Evolutionary conservation across 1,140 invertebrate species (phyloP).

Genomic region (Tyrophagus putrescentiae): DNA sequence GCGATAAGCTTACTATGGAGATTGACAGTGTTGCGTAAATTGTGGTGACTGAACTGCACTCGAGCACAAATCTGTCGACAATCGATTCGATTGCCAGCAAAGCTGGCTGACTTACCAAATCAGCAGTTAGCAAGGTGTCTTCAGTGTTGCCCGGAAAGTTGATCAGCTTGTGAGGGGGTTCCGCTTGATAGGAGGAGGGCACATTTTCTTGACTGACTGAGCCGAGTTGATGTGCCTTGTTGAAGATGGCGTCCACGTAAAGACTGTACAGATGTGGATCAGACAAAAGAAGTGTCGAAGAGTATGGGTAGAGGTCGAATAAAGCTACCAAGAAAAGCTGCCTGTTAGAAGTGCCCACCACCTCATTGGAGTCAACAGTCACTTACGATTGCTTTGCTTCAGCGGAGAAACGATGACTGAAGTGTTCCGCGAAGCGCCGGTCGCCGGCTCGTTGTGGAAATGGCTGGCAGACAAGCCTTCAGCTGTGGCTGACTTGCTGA

Average conservation of each 20-base stretch:
- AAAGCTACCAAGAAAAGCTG: background rate
- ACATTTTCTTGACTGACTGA: no score
- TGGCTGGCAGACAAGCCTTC: background rate
- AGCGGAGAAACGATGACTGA: constrained; percentile 1
- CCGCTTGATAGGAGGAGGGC: no score
- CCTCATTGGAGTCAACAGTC: no score
- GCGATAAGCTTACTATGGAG: no score
- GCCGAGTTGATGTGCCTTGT: no score
- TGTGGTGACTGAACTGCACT: no score
- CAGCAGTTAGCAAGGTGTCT: background rate
- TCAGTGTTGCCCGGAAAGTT: no score
- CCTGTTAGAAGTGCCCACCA: background rate
- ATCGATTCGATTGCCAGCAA: background rate
- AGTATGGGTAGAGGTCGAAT: background rate
- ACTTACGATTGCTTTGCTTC: constrained; percentile 8
- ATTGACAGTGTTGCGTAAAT: no score
- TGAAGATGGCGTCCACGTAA: background rate
- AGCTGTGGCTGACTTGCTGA: no score
- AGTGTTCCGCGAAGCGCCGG: background rate
- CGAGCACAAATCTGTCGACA: no score
- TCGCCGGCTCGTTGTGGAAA: no score
- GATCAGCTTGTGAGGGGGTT: no score
- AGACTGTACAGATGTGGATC: constrained; percentile 2
- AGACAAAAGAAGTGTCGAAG: background rate
- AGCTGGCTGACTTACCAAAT: background rate